These are phyloP conservation scores for Troides helena DNA, from an alignment of 2,888 invertebrate species.

Conservation along the genomic window DNA sequence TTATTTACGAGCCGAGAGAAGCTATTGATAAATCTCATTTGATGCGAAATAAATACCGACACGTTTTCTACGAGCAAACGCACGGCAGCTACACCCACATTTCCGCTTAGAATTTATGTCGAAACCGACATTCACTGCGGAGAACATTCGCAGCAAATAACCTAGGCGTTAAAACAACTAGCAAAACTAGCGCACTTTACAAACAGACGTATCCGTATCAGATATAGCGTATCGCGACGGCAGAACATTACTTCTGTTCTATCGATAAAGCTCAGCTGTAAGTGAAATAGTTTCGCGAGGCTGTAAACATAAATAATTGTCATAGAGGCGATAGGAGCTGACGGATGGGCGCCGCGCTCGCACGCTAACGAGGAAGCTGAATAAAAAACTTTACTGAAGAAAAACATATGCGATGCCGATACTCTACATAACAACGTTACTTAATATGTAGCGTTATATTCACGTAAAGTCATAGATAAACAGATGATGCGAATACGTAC, in stretches of 20 bases:
- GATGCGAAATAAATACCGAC: slow-evolving; percentile 67
- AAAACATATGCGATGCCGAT: slow-evolving; percentile 36
- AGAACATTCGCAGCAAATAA: slow-evolving; percentile 76
- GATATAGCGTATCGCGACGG: slow-evolving; percentile 75
- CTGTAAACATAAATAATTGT: slow-evolving; percentile 78
- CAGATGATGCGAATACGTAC: slow-evolving; percentile 49
- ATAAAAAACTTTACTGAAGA: slow-evolving; percentile 41
- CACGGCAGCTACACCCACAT: slow-evolving; percentile 76
- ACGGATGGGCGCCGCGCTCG: slow-evolving; percentile 63
- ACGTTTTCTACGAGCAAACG: slow-evolving; percentile 60
- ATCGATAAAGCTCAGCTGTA: slow-evolving; percentile 79
- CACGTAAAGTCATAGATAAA: slow-evolving; percentile 41
- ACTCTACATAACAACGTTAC: slow-evolving; percentile 43
- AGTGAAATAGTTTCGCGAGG: slow-evolving; percentile 76
- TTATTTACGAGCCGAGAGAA: slow-evolving; percentile 51
- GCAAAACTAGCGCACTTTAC: slow-evolving; percentile 76
- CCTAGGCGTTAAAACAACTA: slow-evolving; percentile 78
- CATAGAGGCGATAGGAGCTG: slow-evolving; percentile 75
- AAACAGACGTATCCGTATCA: slow-evolving; percentile 79
- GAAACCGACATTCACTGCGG: slow-evolving; percentile 73
- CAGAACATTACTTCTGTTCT: slow-evolving; percentile 76
- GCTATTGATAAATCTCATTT: slow-evolving; percentile 56
- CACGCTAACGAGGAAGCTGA: slow-evolving; percentile 64
- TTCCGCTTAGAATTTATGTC: slow-evolving; percentile 76
- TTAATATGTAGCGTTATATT: slow-evolving; percentile 43